phyloP scores from a whole-genome alignment of 2,113 vertebrate species.

The Gobius niger region DNA sequence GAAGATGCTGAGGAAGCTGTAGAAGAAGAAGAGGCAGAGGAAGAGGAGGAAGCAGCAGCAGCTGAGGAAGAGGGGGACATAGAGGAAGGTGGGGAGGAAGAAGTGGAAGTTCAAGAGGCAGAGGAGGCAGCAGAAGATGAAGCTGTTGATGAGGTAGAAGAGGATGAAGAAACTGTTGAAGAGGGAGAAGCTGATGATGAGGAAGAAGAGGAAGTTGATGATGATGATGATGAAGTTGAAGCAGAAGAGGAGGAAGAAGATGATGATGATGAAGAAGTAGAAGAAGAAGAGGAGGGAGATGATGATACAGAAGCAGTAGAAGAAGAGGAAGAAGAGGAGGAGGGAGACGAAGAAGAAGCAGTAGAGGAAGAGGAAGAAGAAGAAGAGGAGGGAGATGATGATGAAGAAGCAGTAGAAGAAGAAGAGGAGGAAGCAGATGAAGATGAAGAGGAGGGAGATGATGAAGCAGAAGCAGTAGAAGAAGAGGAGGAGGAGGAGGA shows the following conservation, averaged over 20 bases:
- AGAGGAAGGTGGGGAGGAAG: slow-evolving; percentile 6
- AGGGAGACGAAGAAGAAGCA: not conserved
- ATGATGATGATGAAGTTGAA: slow-evolving; percentile 12
- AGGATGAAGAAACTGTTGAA: not conserved
- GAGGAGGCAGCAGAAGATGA: not conserved
- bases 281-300: not conserved
- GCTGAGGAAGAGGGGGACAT: slow-evolving; percentile 8
- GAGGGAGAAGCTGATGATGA: not conserved
- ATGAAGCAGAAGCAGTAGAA: not conserved
- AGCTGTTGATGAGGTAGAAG: not conserved
- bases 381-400: not conserved
- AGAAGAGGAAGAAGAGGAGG: not conserved
- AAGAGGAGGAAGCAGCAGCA: slow-evolving; percentile 13
- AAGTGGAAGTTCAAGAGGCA: not conserved
- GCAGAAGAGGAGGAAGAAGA: not conserved
- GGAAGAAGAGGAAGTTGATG: not conserved
- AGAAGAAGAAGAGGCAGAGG: not conserved
- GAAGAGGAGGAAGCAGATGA: not conserved
- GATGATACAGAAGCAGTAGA: not conserved
- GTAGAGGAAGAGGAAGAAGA: not conserved
- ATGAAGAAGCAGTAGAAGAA: not conserved
- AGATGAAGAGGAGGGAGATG: not conserved
- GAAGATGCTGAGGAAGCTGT: not conserved
- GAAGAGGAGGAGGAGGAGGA: not conserved
- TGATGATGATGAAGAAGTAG: not conserved